phyloP scores from a whole-genome alignment of 1,140 invertebrate species.

The Diuraphis noxia region DNA sequence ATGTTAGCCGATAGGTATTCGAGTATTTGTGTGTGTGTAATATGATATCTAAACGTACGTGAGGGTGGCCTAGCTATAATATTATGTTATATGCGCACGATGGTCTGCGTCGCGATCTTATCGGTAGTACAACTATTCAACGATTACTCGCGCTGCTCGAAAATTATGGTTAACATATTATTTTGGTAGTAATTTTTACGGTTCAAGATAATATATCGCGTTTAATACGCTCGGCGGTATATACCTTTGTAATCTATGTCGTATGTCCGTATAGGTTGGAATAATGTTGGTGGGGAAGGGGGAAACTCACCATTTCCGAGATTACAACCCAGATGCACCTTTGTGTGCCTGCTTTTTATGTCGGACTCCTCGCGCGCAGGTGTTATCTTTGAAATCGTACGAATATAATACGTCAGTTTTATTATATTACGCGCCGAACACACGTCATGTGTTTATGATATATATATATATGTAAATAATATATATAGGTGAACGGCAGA shows the following conservation, averaged over 20 bases:
- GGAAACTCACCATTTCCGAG: neutral
- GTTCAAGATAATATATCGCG: conserved; percentile 1
- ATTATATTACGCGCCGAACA: neutral
- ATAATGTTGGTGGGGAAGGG: neutral
- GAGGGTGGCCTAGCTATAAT: neutral
- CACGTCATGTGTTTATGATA: neutral
- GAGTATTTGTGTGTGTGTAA: neutral
- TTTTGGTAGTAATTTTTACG: neutral
- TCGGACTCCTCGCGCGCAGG: neutral
- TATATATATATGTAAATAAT: neutral
- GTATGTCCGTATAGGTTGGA: neutral
- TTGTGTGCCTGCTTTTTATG: neutral
- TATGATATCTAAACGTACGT: neutral
- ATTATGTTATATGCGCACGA: neutral
- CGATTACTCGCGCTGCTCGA: neutral
- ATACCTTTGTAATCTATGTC: neutral
- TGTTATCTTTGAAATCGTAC: conserved; percentile 12
- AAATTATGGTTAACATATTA: neutral
- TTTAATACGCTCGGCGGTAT: neutral
- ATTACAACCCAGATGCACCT: neutral
- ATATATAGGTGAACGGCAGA: neutral
- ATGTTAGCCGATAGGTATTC: neutral
- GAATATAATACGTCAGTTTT: neutral
- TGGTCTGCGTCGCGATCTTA: no score
- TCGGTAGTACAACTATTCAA: neutral